Conservation (phyloP, 2,797 vertebrate genomes). For the Paedocypris micromegethes region DNA sequence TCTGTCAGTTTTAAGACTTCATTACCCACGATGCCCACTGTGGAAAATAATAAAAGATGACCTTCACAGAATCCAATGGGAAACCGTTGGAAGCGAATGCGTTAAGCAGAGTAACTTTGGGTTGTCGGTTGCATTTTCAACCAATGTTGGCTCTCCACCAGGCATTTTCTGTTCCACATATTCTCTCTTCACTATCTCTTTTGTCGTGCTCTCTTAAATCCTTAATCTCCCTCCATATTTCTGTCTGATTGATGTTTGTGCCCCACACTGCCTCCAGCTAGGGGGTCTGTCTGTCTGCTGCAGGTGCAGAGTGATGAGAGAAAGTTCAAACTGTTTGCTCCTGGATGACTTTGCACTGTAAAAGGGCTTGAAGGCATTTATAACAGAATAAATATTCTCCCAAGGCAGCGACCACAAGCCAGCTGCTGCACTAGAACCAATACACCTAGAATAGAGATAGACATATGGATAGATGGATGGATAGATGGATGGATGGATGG, state of each 20-base stretch:
- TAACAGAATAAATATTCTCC: neutral
- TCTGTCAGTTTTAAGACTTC: slow-evolving; percentile 36
- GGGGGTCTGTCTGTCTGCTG: neutral
- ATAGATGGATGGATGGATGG: no score
- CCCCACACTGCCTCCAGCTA: neutral
- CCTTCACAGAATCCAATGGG: slow-evolving; percentile 32
- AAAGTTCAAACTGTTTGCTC: slow-evolving; percentile 7
- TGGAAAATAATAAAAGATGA: slow-evolving; percentile 49
- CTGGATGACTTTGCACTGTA: neutral
- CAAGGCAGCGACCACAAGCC: neutral
- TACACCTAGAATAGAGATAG: no score
- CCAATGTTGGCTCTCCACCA: slow-evolving; percentile 59
- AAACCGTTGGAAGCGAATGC: slow-evolving; percentile 50
- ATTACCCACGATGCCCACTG: slow-evolving; percentile 39
- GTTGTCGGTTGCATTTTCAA: slow-evolving; percentile 35
- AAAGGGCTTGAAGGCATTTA: neutral
- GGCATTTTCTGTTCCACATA: slow-evolving; percentile 13
- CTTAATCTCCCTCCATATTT: slow-evolving; percentile 2
- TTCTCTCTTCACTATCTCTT: slow-evolving; percentile 6
- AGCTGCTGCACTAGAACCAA: slow-evolving; percentile 4
- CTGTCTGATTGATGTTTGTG: neutral
- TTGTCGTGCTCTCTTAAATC: slow-evolving; percentile 10
- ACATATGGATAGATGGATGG: no score
- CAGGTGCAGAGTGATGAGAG: slow-evolving; percentile 6
- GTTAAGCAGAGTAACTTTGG: slow-evolving; percentile 25